These are phyloP conservation scores for Pheosia tremula DNA, from an alignment of 2,888 invertebrate species.

Conservation along the genomic window DNA sequence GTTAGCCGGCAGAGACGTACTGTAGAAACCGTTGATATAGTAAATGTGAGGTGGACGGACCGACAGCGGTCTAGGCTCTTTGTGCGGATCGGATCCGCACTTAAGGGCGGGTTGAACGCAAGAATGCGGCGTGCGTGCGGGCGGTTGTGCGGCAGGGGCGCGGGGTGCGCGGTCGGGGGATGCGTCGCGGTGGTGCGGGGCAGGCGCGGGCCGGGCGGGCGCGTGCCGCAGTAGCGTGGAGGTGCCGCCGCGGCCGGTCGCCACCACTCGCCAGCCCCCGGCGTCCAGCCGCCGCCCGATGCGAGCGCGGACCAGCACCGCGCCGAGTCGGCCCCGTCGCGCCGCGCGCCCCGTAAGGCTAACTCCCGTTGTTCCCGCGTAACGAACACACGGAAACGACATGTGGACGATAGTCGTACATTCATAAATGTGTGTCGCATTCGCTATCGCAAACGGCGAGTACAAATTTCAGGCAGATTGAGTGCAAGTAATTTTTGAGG, in stretches of 20 bases:
- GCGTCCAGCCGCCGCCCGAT: constrained; percentile 52
- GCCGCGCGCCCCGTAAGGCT: constrained; percentile 44
- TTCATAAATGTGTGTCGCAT: constrained; percentile 37
- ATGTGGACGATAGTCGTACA: constrained; percentile 42
- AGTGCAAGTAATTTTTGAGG: constrained; percentile 41
- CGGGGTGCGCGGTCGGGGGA: constrained; percentile 61
- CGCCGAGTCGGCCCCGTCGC: constrained; percentile 55
- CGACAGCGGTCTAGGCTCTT: constrained; percentile 53
- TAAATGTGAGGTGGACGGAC: constrained; percentile 45
- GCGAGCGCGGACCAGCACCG: constrained; percentile 43
- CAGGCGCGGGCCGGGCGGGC: constrained; percentile 63
- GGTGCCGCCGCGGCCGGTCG: constrained; percentile 79
- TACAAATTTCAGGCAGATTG: constrained; percentile 41
- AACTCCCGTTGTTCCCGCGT: constrained; percentile 62
- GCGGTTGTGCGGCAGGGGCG: constrained; percentile 56
- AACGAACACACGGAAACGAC: constrained; percentile 48
- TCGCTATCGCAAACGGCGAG: constrained; percentile 41
- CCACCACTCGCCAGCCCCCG: constrained; percentile 56
- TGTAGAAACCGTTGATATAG: constrained; percentile 47
- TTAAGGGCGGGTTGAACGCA: constrained; percentile 64
- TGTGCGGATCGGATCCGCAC: constrained; percentile 60
- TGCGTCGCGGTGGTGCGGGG: constrained; percentile 63
- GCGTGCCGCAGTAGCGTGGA: constrained; percentile 83
- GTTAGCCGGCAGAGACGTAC: constrained; percentile 30
- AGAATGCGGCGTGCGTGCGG: constrained; percentile 82